Conservation (phyloP, 2,888 invertebrate genomes). For the Incurvaria masculella region DNA sequence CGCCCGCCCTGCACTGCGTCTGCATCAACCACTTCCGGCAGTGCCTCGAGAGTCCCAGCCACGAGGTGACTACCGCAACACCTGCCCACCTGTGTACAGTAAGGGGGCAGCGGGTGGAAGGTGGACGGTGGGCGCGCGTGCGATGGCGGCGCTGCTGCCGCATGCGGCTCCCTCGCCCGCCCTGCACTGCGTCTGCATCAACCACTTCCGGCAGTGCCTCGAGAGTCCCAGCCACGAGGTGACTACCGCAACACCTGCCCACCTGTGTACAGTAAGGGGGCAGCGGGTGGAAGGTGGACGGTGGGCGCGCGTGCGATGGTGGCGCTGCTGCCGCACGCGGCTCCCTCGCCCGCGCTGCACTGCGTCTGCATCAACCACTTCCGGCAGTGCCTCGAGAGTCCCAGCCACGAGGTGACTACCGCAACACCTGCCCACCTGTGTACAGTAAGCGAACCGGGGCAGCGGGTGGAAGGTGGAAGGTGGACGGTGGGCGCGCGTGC, state of each 20-base stretch:
- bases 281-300: constrained; percentile 79
- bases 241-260: no score
- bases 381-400: constrained; percentile 65
- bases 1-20: constrained; percentile 83
- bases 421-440: no score
- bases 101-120: constrained; percentile 78
- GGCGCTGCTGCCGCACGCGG: constrained; percentile 82
- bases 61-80: no score
- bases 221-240: constrained; percentile 38
- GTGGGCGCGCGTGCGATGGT: constrained; percentile 87
- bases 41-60: constrained; percentile 54
- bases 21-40: constrained; percentile 91
- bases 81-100: no score
- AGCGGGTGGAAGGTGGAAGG: constrained; percentile 79
- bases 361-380: constrained; percentile 93
- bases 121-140: constrained; percentile 81
- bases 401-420: constrained; percentile 45
- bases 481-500: constrained; percentile 84
- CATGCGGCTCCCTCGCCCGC: constrained; percentile 80
- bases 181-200: constrained; percentile 87
- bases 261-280: no score
- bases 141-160: constrained; percentile 85
- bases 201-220: constrained; percentile 84
- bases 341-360: constrained; percentile 78
- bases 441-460: constrained; percentile 67